phyloP scores from a whole-genome alignment of 2,888 invertebrate genomes.

The Oligia fasciuncula region DNA sequence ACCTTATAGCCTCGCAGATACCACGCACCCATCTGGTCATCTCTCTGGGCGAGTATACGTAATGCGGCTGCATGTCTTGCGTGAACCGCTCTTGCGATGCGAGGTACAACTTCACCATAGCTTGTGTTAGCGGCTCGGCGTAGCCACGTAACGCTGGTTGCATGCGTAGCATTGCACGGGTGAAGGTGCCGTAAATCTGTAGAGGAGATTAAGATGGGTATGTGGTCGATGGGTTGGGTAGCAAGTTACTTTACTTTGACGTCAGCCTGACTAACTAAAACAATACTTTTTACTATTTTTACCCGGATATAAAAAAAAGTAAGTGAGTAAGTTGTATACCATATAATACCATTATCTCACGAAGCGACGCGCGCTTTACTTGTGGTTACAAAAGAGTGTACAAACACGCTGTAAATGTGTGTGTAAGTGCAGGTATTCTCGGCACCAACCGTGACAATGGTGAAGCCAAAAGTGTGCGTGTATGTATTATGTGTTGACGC shows the following conservation, averaged over 20 bases:
- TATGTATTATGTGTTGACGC: too few species aligned
- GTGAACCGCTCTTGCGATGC: slow-evolving; percentile 99
- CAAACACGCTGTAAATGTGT: background rate
- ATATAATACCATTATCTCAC: background rate
- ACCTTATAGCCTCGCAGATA: slow-evolving; percentile 98
- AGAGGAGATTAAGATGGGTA: background rate
- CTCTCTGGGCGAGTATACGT: slow-evolving; percentile 99
- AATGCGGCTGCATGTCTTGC: slow-evolving; percentile 99
- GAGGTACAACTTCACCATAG: slow-evolving; percentile 99
- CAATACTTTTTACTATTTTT: background rate
- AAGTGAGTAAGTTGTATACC: background rate
- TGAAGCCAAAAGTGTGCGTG: too few species aligned
- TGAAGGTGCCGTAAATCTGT: slow-evolving; percentile 99
- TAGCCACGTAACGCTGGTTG: slow-evolving; percentile 97
- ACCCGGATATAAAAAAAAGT: background rate
- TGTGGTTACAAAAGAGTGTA: background rate
- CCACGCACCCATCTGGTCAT: slow-evolving; percentile 99
- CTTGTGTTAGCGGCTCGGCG: slow-evolving; percentile 98
- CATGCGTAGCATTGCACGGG: slow-evolving; percentile 98
- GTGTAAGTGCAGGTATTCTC: too few species aligned
- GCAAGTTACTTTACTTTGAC: background rate
- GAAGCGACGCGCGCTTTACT: background rate
- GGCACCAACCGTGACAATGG: too few species aligned
- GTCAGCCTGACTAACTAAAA: background rate
- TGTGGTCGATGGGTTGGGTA: too few species aligned